Evolutionary conservation across 2,113 vertebrate species (phyloP), one percentile per base, ranked within the genome.

Genomic region (Theropithecus gelada): DNA sequence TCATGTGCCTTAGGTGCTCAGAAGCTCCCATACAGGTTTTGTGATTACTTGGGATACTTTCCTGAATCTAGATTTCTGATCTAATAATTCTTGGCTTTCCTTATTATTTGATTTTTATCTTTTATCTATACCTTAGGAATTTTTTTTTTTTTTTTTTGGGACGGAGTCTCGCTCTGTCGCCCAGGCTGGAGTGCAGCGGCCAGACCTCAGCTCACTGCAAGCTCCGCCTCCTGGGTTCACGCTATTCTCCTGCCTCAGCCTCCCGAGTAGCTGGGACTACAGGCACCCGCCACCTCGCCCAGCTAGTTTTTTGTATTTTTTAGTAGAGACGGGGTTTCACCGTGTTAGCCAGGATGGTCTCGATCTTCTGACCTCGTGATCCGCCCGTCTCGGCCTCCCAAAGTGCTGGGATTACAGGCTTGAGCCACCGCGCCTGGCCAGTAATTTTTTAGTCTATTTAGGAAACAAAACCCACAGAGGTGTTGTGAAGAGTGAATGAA

Each of bases 91-190:
- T 72, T 64, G 75, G 25, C 2, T 52, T 17, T 82, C 52, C 81
- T 25, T 72, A 27, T 45, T 38, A 38, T 52, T 88, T 61, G 16
- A 25, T 80, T 38, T 85, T 70, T 68, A 27, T 55, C 3, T 55
- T 90, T 73, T 78, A 48, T 70, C 6, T 38, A 35, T 79, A 40
- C 48, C 18, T 57, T 38, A 55, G n/a, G 43, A 76, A 16, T 38
- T 92, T 86, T 80, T 48, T 18, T 57, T 92, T 86, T 86, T 48
- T 18, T 55, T 92, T 86, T 86, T 48, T 17, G 12, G 3, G 48
- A 14, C 3, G 12, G 12, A 14, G 48, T 50, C 48, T 50, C 13
- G 48, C 48, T 50, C 48, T 50, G 48, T 50, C 12, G 0, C 48
- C 48, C 48, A 3, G 48, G 48, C 48, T 50, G 48, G 48, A 50